Conservation (phyloP, 37 sponge, comb jelly and placozoan genomes). For the Beroe forskalii region DNA sequence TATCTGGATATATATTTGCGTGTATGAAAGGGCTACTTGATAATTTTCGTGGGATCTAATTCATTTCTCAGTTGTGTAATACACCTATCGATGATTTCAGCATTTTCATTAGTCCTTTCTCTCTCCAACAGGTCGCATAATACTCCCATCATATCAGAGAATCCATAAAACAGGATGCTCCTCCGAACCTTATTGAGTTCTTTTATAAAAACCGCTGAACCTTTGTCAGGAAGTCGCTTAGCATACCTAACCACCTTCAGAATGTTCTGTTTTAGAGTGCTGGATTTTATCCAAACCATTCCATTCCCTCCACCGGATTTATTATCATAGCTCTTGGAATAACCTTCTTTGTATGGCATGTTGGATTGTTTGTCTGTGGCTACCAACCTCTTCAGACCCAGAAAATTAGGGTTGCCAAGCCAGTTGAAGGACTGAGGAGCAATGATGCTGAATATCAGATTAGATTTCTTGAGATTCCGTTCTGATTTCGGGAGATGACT, state of each 20-base stretch:
- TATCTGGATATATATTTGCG: too few relatives aligned
- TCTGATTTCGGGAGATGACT: conserved; percentile 50
- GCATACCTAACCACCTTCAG: conserved; percentile 48
- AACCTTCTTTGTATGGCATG: conserved; percentile 15
- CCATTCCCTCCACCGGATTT: not conserved
- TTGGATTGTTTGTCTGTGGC: conserved; percentile 30
- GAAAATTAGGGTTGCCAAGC: conserved; percentile 56
- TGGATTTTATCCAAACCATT: conserved; percentile 57
- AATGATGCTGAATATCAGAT: conserved; percentile 16
- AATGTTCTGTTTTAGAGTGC: conserved; percentile 40
- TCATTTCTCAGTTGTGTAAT: conserved; percentile 22
- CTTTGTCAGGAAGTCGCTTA: conserved; percentile 48
- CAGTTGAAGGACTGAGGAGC: conserved; percentile 12
- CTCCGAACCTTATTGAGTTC: conserved; percentile 30
- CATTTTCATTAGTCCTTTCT: conserved; percentile 1
- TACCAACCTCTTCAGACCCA: conserved; percentile 16
- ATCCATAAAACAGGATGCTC: conserved; percentile 47
- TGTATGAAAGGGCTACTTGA: too few relatives aligned
- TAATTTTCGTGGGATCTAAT: not conserved
- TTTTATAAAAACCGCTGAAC: conserved; percentile 48
- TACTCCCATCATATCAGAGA: conserved; percentile 54
- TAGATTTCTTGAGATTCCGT: conserved; percentile 43
- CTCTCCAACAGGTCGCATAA: conserved; percentile 28
- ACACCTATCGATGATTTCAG: conserved; percentile 14
- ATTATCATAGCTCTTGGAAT: conserved; percentile 33